Base-by-base conservation (phyloP, 2,113 vertebrate genomes). In the Craseonycteris thonglongyai region DNA sequence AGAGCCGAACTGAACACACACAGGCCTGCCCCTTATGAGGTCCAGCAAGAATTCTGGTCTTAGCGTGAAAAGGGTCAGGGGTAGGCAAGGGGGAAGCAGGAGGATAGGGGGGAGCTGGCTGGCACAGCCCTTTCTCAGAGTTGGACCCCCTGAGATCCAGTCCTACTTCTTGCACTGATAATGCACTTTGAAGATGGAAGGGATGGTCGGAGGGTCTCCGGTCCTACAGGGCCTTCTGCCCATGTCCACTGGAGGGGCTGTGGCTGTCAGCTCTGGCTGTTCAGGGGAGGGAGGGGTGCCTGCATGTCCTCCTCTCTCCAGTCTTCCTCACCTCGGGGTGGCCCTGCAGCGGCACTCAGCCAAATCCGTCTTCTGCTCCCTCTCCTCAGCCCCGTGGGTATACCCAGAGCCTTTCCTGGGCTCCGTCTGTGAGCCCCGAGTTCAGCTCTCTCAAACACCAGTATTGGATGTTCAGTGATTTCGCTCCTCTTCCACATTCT, bases 11-110 rank as follows among this genome's bases (percentile, higher is more conserved):
- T 98, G 97, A 98, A 98, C 95, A 97, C 98, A 90, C 98, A 98
- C 89, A 99, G 99, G 98, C 97, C 98, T 97, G 98, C 99, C 54
- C 97, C 98, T 47, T 99, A 98, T 92, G 98, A 98, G 97, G 98
- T 99, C 97, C 99, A 99, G 97, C 98, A 99, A 75, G 99, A 99
- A 90, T 99, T 99, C 98, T 99, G 99, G 99, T 99, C 99, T 96
- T 99, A 98, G 98, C 95, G 74, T 96, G 94, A 96, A 95, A 96
- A 87, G 88, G 78, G 74, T 63, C 69, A 28, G 88, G 96, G 97
- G 92, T 4, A 71, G 91, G 65, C 47, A 82, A 96, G 80, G 91
- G 91, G 93, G 86, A 56, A 18, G 54, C 45, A 49, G 78, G 74
- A 71, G 63, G 93, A 81, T 61, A n/a, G 8, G 80, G 93, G 74